Conservation (phyloP, 1,140 invertebrate species). For the Pseudobourletiella spinata region DNA sequence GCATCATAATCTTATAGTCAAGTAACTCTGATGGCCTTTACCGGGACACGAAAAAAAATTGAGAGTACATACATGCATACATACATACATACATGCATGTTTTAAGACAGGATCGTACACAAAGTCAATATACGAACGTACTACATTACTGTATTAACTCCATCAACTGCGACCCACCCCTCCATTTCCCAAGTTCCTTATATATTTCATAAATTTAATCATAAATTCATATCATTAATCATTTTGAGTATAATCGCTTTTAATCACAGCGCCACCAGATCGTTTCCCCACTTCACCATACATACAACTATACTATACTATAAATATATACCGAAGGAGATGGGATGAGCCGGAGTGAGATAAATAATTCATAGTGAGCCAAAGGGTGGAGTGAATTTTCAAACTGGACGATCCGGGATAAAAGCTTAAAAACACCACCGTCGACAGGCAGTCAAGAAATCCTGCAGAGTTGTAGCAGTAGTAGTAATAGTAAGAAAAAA, state of each 20-base stretch:
- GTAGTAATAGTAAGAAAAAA: not conserved
- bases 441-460: not conserved
- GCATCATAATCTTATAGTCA: no score
- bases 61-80: not conserved
- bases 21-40: no score
- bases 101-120: no score
- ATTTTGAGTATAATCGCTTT: no score
- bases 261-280: not conserved
- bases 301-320: not conserved
- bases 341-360: not conserved
- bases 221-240: no score
- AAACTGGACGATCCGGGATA: not conserved
- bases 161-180: no score
- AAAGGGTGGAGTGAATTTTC: slow-evolving; percentile 3
- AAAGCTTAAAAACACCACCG: not conserved
- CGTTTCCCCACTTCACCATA: not conserved
- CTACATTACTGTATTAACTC: no score
- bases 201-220: no score
- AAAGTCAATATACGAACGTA: no score
- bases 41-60: no score
- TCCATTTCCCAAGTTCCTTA: no score
- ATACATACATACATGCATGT: no score
- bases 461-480: not conserved
- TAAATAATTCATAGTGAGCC: slow-evolving; percentile 14
- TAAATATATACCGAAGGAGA: not conserved